Evolutionary conservation across 2,888 invertebrate species (phyloP).

Genomic region (Tachina lurida): DNA sequence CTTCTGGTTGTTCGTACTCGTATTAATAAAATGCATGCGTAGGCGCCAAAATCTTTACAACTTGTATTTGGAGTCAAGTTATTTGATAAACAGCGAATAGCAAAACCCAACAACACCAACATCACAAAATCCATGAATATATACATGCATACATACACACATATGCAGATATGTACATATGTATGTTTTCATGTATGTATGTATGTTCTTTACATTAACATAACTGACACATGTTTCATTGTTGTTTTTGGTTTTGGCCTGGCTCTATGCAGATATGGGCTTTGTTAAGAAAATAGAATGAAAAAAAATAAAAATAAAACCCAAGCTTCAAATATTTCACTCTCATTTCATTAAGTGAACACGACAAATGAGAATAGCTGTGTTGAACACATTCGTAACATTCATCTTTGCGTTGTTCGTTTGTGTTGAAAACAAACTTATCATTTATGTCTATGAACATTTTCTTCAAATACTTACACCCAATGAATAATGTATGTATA

Average conservation of each 20-base stretch:
- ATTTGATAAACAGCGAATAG: slow-evolving; percentile 67
- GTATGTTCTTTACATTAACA: slow-evolving; percentile 42
- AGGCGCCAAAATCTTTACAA: slow-evolving; percentile 75
- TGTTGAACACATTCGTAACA: slow-evolving; percentile 53
- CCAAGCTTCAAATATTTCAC: slow-evolving; percentile 51
- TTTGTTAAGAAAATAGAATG: slow-evolving; percentile 28
- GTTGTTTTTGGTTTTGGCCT: slow-evolving; percentile 42
- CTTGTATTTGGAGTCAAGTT: slow-evolving; percentile 71
- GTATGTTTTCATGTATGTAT: no score
- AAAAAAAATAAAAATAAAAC: slow-evolving; percentile 4
- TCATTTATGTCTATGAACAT: slow-evolving; percentile 63
- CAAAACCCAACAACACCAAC: slow-evolving; percentile 47
- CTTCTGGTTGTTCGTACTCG: not conserved
- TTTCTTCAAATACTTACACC: slow-evolving; percentile 50
- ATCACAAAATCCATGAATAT: slow-evolving; percentile 48
- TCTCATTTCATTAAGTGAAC: slow-evolving; percentile 65
- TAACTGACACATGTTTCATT: slow-evolving; percentile 68
- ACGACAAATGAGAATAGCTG: slow-evolving; percentile 65
- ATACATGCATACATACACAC: not conserved
- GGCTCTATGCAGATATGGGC: slow-evolving; percentile 4
- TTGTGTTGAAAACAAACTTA: slow-evolving; percentile 65
- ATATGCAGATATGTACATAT: no score
- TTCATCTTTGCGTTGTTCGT: slow-evolving; percentile 40
- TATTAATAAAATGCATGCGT: slow-evolving; percentile 69
- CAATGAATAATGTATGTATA: slow-evolving; percentile 6